Evolutionary conservation across 2,888 invertebrate species (phyloP).

Genomic region (Cecidostiba fungosa): DNA sequence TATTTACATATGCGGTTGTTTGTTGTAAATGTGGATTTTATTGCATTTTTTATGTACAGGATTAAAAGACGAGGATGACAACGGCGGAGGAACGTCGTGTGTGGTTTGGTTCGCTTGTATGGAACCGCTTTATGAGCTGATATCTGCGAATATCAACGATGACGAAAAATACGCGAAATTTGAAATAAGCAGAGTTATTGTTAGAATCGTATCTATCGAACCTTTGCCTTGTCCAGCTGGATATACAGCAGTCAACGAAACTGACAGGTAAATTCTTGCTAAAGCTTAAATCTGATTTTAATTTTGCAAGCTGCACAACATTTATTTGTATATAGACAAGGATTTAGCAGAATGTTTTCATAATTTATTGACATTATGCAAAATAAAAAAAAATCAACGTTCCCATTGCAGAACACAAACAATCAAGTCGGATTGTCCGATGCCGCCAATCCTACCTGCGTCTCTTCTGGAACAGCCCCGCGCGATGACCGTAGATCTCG

Average conservation of each 20-base stretch:
- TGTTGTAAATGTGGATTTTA: background rate
- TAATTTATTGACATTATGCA: too few relatives aligned
- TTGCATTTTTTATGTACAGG: conserved; percentile 37
- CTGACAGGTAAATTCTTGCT: background rate
- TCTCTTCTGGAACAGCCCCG: background rate
- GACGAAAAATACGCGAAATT: conserved; percentile 72
- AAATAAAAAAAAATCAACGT: background rate
- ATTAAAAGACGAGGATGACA: conserved; percentile 38
- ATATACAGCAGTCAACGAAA: conserved; percentile 67
- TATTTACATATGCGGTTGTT: background rate
- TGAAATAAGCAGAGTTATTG: conserved; percentile 70
- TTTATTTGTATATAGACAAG: too few relatives aligned
- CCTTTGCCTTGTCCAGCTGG: conserved; percentile 73
- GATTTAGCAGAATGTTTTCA: too few relatives aligned
- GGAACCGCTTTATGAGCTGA: conserved; percentile 71
- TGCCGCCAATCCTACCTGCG: conserved; percentile 11
- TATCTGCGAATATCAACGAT: conserved; percentile 71
- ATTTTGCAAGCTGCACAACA: too few relatives aligned
- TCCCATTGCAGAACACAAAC: background rate
- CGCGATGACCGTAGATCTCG: conserved; percentile 67
- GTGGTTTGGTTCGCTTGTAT: conserved; percentile 76
- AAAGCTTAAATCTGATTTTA: background rate
- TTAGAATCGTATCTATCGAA: conserved; percentile 71
- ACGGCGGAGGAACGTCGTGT: conserved; percentile 69
- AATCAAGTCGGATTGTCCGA: conserved; percentile 11